Evolutionary conservation across 2,888 invertebrate species (phyloP).

Genomic region (Chymomyza procnemis): DNA sequence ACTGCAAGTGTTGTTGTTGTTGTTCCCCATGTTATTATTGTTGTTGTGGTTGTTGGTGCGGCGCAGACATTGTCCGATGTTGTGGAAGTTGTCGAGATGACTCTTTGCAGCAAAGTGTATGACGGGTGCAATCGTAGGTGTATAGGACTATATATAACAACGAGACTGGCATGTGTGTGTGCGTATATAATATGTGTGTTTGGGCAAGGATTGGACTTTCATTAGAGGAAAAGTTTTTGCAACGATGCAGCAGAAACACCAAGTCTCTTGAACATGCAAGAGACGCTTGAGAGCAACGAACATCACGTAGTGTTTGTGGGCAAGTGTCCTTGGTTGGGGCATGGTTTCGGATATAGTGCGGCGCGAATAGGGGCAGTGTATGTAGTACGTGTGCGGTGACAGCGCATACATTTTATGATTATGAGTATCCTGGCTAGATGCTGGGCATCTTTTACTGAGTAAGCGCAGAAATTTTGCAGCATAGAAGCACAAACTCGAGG

Average conservation of each 20-base stretch:
- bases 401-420: constrained; percentile 69
- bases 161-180: neutral
- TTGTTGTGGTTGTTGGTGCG: constrained; percentile 17
- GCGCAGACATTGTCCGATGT: constrained; percentile 1
- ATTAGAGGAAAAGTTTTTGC: constrained; percentile 35
- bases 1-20: constrained; percentile 59
- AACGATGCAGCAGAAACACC: constrained; percentile 20
- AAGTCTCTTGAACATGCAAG: constrained; percentile 30
- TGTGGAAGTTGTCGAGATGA: constrained; percentile 23
- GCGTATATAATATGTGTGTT: neutral
- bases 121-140: neutral
- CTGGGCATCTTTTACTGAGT: constrained; percentile 27
- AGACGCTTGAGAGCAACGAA: constrained; percentile 9
- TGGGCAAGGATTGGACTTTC: constrained; percentile 3
- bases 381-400: constrained; percentile 40
- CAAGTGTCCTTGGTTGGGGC: neutral
- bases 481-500: neutral
- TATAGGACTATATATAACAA: neutral
- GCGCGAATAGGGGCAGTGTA: neutral
- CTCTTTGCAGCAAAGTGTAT: constrained; percentile 20
- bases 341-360: too few relatives aligned
- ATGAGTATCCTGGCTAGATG: constrained; percentile 43
- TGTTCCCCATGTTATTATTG: constrained; percentile 21
- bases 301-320: neutral
- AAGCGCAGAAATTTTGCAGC: constrained; percentile 16